A percentile compares a stretch with the other conserved stretches of the same genome.
These are phyloP conservation scores for Sebastolobus alascanus DNA, from an alignment of 2,797 vertebrate genomes.

Conservation along the genomic window DNA sequence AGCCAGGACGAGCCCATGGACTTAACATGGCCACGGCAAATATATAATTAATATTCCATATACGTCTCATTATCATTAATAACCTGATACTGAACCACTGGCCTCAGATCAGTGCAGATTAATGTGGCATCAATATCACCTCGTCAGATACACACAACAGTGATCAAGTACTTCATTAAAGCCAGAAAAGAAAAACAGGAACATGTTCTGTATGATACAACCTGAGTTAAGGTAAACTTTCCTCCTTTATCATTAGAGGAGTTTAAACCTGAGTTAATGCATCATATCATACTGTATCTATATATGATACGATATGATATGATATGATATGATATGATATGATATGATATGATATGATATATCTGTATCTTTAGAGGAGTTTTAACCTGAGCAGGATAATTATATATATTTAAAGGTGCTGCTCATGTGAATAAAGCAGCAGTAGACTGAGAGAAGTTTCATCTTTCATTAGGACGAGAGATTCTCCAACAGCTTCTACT, in stretches of 20 bases:
- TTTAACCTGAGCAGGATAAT: background rate
- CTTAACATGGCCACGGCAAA: too few species aligned
- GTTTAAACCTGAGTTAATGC: too few species aligned
- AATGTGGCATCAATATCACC: conserved; percentile 12
- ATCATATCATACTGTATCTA: too few species aligned
- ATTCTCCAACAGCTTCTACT: conserved; percentile 34
- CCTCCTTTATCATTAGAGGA: too few species aligned
- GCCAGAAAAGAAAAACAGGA: background rate
- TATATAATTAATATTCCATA: too few species aligned
- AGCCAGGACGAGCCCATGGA: too few species aligned
- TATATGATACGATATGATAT: too few species aligned
- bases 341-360: too few species aligned
- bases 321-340: too few species aligned
- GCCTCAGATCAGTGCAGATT: conserved; percentile 41
- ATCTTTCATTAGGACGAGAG: conserved; percentile 41
- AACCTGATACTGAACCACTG: background rate
- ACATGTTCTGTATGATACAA: background rate
- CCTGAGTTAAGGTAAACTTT: too few species aligned
- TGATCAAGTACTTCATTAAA: background rate
- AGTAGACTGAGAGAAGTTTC: conserved; percentile 10
- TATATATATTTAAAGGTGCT: background rate
- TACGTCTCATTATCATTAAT: conserved; percentile 26
- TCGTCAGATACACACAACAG: conserved; percentile 13
- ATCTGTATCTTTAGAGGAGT: too few species aligned
- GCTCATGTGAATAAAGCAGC: conserved; percentile 14